Base-by-base conservation (phyloP, 2,888 invertebrate genomes). In the Scaeva pyrastri region DNA sequence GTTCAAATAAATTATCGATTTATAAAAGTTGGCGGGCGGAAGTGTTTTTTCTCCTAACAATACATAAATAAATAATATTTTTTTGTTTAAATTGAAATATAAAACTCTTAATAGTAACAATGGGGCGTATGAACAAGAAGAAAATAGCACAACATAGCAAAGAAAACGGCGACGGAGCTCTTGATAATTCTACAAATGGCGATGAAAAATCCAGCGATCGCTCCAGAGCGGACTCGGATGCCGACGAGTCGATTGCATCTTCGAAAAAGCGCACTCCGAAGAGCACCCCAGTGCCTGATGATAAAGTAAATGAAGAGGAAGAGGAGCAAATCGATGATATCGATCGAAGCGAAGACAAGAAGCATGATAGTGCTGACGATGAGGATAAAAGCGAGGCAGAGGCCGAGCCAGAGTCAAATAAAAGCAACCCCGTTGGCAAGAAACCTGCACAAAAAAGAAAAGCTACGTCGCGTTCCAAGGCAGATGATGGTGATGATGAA, bases 91-190 rank as follows among this genome's bases (percentile, higher is more conserved):
- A 60, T 68, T 43, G 41, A 77, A 60, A 56, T 70, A 41, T 86
- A 48, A 74, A 79, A 58, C 52, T 77, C 56, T 81, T 83, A 88
- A 88, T 78, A 52, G 70, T 36, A 64, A 36, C 1, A n/a, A 78
- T 91, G 91, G 91, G 90, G 14, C 90, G 91, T 78, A 88, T 90
- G 36, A 90, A 91, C 56, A 92, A 91, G 84, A 91, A 90, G 70
- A 91, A 91, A 88, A 88, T 90, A 45, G 89, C 89, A 21, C 90
- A 91, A 76, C 89, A 89, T 31, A 75, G 71, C 60, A 75, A 50
- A 43, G 87, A 91, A 88, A 90, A 89, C 85, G 89, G 89, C 14
- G 89, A 89, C 62, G 89, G 89, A 12, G 68, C 52, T 6, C 70
- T 75, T 23, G 88, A 81, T 56, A 86, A 80, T 70, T 88, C 76